phyloP scores from a whole-genome alignment of 2,888 invertebrate species.

The Acleris emargana region DNA sequence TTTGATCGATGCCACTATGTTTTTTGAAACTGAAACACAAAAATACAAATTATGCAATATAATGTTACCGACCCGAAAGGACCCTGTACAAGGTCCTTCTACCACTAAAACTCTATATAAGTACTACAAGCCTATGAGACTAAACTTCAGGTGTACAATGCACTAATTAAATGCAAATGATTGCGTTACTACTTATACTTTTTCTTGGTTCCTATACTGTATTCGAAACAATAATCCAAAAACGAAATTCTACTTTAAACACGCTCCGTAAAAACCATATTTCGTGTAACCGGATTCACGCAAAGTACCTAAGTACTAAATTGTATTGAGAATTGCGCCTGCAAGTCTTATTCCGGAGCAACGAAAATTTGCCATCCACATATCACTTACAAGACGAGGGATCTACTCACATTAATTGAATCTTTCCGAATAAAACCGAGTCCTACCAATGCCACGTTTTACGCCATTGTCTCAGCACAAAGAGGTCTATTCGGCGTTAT shows the following conservation, averaged over 20 bases:
- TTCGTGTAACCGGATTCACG: background rate
- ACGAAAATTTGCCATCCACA: slow-evolving; percentile 49
- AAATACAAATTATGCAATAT: no score
- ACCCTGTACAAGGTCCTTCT: background rate
- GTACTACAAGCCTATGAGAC: slow-evolving; percentile 1
- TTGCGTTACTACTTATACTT: background rate
- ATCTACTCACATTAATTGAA: slow-evolving; percentile 63
- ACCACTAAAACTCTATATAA: no score
- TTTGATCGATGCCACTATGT: no score
- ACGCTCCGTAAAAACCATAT: slow-evolving; percentile 8
- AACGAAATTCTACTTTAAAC: slow-evolving; percentile 24
- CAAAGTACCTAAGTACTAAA: slow-evolving; percentile 6
- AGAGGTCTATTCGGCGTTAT: slow-evolving; percentile 57
- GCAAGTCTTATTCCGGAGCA: slow-evolving; percentile 37
- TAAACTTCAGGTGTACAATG: background rate
- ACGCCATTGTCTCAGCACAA: slow-evolving; percentile 62
- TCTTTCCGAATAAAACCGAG: slow-evolving; percentile 51
- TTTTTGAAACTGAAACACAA: no score
- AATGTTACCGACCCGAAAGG: no score
- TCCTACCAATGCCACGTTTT: slow-evolving; percentile 51
- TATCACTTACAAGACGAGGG: slow-evolving; percentile 48
- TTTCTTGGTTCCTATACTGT: slow-evolving; percentile 8
- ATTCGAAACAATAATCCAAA: slow-evolving; percentile 18
- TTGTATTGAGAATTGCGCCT: slow-evolving; percentile 6
- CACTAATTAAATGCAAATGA: background rate